Evolutionary conservation across 92 coral and sea anemone genomes (phyloP).

Genomic region (Epizoanthus rinbou): DNA sequence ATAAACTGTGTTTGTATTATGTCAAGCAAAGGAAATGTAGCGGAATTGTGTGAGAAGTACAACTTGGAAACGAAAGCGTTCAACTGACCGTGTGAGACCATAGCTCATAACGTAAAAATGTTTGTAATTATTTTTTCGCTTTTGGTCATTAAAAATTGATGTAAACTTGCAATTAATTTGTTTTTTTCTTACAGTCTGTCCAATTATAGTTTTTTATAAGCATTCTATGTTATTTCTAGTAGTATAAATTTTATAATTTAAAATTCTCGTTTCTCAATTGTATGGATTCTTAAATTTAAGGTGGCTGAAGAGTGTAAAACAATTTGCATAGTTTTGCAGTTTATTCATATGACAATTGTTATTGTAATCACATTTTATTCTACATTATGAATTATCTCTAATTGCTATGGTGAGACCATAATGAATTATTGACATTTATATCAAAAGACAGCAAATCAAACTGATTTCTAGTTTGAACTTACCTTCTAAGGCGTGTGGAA

Average conservation of each 20-base stretch:
- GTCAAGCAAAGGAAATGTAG: neutral
- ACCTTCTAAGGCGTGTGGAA: slow-evolving; percentile 16
- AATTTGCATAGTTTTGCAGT: neutral
- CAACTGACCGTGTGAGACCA: neutral
- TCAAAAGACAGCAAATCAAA: neutral
- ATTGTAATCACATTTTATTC: no score
- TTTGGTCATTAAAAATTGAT: slow-evolving; percentile 11
- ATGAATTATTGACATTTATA: neutral
- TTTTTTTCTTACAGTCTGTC: neutral
- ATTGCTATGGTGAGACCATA: neutral
- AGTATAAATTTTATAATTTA: neutral
- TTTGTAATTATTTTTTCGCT: neutral
- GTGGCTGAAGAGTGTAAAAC: neutral
- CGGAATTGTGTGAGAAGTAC: neutral
- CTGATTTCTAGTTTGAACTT: slow-evolving; percentile 5
- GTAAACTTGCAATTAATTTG: slow-evolving; percentile 7
- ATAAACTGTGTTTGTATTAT: neutral
- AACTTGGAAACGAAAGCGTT: neutral
- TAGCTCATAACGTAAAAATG: neutral
- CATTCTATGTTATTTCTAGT: no score
- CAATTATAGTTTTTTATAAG: no score
- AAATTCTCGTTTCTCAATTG: neutral
- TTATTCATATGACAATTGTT: neutral
- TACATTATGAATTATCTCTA: neutral
- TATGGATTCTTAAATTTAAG: neutral